Evolutionary conservation across 2,888 invertebrate genomes (phyloP), one percentile per base, ranked within the genome.

Genomic region (Cheiracanthium punctorium): DNA sequence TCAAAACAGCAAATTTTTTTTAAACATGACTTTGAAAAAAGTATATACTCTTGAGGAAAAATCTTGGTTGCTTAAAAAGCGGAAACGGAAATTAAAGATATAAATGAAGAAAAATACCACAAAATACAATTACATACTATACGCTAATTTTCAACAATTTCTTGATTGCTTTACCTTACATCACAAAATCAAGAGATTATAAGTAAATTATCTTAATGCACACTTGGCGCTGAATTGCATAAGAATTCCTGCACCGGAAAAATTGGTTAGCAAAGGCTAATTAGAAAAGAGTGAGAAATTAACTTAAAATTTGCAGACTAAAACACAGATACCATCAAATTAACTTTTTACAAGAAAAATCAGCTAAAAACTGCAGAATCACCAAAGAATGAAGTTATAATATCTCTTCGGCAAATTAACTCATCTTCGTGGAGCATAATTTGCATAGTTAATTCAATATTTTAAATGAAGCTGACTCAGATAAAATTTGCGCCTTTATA

Each of bases 401-500:
- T 48, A 48, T 48, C 58, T 20, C 24, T 24, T 10, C 37, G 37
- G 17, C 37, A 48, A 48, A 48, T 48, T 48, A 58, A 58, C 58
- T 58, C 24, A 58, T 58, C 58, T 58, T 24, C 58, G 24, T 1
- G 58, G 58, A 58, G 24, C 58, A 48, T 58, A 24, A 58, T 24
- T 58, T 20, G 24, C 58, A 58, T 33, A 20, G 37, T 69, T 69
- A 69, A 69, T 69, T 69, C 69, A 69, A 69, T 69, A 32, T 69
- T 37, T n/a, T 69, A 33, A 69, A 69, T 69, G 33, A 69, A 69
- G 69, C 69, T 69, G 69, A 69, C 20, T 69, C 69, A 58, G 69
- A 69, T 37, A 69, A 37, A 69, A 69, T 58, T 20, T 29, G 7
- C 33, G 20, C 20, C 69, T 33, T 29, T 37, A 69, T 69, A 33